Percentiles rank a stretch among this genome's conserved stretches.
phyloP scores from a whole-genome alignment of 2,797 vertebrate genomes.

The Sus cebifrons region DNA sequence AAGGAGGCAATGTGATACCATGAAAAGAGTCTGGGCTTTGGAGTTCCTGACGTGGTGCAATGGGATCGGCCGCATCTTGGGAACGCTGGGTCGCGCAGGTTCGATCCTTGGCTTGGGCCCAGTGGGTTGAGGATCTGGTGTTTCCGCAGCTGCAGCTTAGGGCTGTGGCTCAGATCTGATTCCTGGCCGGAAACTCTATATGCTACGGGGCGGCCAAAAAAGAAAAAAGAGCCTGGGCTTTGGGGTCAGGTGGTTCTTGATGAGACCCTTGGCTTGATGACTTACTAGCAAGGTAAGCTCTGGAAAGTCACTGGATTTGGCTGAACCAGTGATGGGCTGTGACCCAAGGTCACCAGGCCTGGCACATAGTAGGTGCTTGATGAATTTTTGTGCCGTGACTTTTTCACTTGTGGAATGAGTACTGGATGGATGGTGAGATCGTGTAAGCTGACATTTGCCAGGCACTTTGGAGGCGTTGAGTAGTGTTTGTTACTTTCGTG shows the following conservation, averaged over 20 bases:
- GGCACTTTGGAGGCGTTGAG: accelerated
- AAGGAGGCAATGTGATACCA: accelerated
- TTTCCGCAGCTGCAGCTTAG: no score
- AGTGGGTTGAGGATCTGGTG: no score
- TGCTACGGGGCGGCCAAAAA: no score
- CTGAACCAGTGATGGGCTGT: background rate
- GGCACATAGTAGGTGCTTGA: accelerated
- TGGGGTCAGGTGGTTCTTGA: background rate
- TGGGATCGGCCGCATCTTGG: no score
- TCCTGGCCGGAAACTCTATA: no score
- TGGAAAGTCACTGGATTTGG: background rate
- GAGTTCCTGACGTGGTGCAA: no score
- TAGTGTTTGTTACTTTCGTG: background rate
- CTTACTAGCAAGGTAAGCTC: background rate
- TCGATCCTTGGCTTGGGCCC: no score
- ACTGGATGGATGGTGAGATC: accelerated
- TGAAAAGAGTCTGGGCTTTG: background rate
- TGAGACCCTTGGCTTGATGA: no score
- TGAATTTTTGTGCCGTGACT: background rate
- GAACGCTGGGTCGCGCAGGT: no score
- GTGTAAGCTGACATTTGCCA: accelerated
- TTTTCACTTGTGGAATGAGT: background rate
- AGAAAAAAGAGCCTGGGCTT: background rate
- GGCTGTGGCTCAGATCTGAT: no score
- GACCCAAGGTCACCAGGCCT: background rate